Percentiles rank a stretch among this genome's conserved stretches.
phyloP scores from a whole-genome alignment of 2,113 vertebrate species.

The Prochilodus magdalenae region DNA sequence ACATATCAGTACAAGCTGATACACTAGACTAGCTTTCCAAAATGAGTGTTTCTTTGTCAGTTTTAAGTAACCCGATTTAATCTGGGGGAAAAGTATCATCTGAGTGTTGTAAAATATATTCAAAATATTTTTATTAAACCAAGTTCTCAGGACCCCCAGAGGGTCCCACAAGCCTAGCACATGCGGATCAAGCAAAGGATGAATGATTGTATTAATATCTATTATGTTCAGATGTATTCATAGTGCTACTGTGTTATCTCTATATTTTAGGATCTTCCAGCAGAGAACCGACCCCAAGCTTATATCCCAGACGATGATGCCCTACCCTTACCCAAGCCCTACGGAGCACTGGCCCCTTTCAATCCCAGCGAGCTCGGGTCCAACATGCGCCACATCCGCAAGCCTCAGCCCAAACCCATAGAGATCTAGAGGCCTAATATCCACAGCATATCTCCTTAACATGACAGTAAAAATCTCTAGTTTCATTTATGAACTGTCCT shows the following conservation, averaged over 20 bases:
- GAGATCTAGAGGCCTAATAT: slow-evolving; percentile 71
- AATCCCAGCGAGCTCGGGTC: slow-evolving; percentile 78
- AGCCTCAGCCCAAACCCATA: slow-evolving; percentile 77
- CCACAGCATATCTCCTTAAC: not conserved
- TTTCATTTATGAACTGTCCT: not conserved
- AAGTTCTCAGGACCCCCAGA: too few relatives aligned
- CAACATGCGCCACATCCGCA: slow-evolving; percentile 83
- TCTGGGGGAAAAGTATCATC: too few relatives aligned
- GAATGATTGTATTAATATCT: too few relatives aligned
- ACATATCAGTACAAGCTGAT: not conserved
- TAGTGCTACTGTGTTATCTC: not conserved
- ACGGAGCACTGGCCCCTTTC: slow-evolving; percentile 82
- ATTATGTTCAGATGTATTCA: too few relatives aligned
- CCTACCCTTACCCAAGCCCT: slow-evolving; percentile 84
- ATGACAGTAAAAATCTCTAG: slow-evolving; percentile 6
- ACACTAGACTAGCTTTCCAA: too few relatives aligned
- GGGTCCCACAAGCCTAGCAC: too few relatives aligned
- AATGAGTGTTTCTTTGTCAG: too few relatives aligned
- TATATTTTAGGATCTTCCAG: slow-evolving; percentile 77
- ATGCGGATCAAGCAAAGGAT: too few relatives aligned
- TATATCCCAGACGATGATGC: slow-evolving; percentile 74
- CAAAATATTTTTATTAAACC: too few relatives aligned
- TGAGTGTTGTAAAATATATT: too few relatives aligned
- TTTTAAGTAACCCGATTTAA: too few relatives aligned
- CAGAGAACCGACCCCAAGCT: slow-evolving; percentile 80